phyloP scores from a whole-genome alignment of 2,888 invertebrate species.

The Endotricha flammealis region DNA sequence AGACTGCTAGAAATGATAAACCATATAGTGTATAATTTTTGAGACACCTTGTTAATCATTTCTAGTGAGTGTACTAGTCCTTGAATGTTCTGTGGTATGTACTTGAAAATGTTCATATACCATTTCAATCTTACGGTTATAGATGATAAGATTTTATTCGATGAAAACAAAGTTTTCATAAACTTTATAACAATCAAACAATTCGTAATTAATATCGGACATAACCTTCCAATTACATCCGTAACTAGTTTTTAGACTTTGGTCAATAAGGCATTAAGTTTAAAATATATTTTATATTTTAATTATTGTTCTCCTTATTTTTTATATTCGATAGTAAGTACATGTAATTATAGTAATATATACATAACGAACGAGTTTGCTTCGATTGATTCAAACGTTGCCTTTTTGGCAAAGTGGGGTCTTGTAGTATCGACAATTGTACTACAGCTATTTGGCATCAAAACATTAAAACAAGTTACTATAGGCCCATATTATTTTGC shows the following conservation, averaged over 20 bases:
- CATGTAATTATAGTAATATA: conserved; percentile 62
- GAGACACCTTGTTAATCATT: too few relatives aligned
- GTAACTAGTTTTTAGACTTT: conserved; percentile 78
- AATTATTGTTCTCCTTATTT: conserved; percentile 75
- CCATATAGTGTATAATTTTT: too few relatives aligned
- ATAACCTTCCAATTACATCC: conserved; percentile 62
- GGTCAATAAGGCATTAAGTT: conserved; percentile 79
- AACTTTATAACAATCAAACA: conserved; percentile 75
- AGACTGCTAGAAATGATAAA: too few relatives aligned
- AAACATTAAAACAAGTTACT: too few relatives aligned
- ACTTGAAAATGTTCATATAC: conserved; percentile 37
- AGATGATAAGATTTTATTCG: conserved; percentile 57
- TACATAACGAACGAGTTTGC: conserved; percentile 44
- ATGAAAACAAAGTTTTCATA: conserved; percentile 63
- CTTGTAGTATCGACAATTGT: too few relatives aligned
- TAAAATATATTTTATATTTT: conserved; percentile 73
- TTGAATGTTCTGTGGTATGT: too few relatives aligned
- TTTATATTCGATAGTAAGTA: conserved; percentile 66
- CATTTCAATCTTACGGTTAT: conserved; percentile 41
- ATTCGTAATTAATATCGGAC: conserved; percentile 62
- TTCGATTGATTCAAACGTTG: conserved; percentile 13
- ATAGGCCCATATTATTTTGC: too few relatives aligned
- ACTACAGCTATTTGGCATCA: too few relatives aligned
- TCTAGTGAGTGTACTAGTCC: too few relatives aligned
- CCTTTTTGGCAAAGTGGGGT: neutral